Conservation (phyloP, 2,888 invertebrate species). For the Oeneis ivallda region DNA sequence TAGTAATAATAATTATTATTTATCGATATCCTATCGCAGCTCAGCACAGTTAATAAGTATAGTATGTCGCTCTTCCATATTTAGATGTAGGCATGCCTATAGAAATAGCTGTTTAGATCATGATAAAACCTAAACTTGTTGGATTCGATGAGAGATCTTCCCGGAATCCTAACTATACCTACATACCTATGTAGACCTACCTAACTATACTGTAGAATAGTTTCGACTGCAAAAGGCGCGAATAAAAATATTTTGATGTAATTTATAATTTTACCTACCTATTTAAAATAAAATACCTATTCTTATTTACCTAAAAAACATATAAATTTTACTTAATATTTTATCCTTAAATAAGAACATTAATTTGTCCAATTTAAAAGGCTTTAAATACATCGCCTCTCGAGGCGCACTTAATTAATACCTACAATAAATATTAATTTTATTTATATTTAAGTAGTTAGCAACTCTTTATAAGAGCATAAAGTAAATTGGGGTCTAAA, state of each 20-base stretch:
- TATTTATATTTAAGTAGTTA: too few relatives aligned
- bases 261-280: constrained; percentile 4
- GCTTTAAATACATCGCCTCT: constrained; percentile 7
- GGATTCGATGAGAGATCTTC: constrained; percentile 21
- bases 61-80: constrained; percentile 23
- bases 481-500: constrained; percentile 12
- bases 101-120: constrained; percentile 26
- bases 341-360: constrained; percentile 20
- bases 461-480: constrained; percentile 11
- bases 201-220: neutral
- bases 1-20: constrained; percentile 27
- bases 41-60: constrained; percentile 20
- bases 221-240: constrained; percentile 17
- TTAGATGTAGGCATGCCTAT: constrained; percentile 19
- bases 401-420: constrained; percentile 15
- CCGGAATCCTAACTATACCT: constrained; percentile 20
- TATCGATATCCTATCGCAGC: constrained; percentile 22
- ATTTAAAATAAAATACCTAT: neutral
- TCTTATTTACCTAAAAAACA: constrained; percentile 3
- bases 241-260: constrained; percentile 15
- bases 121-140: constrained; percentile 25
- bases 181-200: too few relatives aligned
- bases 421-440: constrained; percentile 14
- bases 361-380: constrained; percentile 24
- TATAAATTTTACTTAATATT: neutral